Conservation (phyloP, 2,797 vertebrate species). For the Silurus aristotelis region DNA sequence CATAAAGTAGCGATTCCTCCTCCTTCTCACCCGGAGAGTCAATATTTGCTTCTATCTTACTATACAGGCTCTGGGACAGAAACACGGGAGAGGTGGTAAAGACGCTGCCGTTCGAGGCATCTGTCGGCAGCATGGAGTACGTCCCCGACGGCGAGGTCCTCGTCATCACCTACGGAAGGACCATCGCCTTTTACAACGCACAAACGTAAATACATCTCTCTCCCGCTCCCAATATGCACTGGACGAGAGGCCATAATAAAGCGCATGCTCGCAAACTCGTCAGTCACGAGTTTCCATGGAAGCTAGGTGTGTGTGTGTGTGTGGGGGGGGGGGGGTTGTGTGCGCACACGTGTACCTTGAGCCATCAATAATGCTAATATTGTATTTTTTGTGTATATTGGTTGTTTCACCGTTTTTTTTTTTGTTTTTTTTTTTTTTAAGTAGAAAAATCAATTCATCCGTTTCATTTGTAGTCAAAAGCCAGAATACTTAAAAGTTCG, state of each 20-base stretch:
- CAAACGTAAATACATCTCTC: conserved; percentile 76
- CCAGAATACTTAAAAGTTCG: no score
- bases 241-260: neutral
- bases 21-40: neutral
- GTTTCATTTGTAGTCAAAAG: no score
- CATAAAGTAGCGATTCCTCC: neutral
- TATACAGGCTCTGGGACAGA: conserved; percentile 87
- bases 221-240: neutral
- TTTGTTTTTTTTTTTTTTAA: no score
- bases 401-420: no score
- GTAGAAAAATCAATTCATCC: no score
- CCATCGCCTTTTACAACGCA: conserved; percentile 92
- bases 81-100: conserved; percentile 87
- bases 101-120: conserved; percentile 84
- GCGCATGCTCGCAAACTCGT: neutral
- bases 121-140: conserved; percentile 97
- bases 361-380: no score
- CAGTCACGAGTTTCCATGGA: neutral
- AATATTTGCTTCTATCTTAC: neutral
- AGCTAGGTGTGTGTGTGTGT: neutral
- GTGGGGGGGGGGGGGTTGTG: neutral
- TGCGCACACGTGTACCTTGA: neutral
- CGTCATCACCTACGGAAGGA: conserved; percentile 92
- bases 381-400: no score
- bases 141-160: conserved; percentile 89